These are phyloP conservation scores for Hoplostethus mediterraneus DNA, from an alignment of 2,797 vertebrate genomes.

Conservation along the genomic window DNA sequence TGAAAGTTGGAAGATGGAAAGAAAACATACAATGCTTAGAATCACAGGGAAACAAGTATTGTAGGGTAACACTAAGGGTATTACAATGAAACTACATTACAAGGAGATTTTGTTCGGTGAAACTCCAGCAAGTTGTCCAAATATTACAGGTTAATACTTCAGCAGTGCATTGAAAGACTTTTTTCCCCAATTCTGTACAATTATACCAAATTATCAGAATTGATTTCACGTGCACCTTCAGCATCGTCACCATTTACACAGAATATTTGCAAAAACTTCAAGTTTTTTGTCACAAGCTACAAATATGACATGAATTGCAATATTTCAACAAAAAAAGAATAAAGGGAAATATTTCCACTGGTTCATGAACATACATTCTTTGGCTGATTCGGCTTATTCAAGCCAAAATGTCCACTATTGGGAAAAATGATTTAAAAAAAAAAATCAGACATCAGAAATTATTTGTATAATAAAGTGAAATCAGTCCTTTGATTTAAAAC, in stretches of 20 bases:
- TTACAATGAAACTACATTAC: conserved; percentile 1
- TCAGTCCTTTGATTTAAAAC: background rate
- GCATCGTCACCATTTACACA: conserved; percentile 14
- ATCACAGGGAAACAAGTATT: conserved; percentile 2
- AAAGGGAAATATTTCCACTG: conserved; percentile 25
- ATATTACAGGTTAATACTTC: conserved; percentile 9
- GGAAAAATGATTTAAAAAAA: background rate
- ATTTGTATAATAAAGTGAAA: background rate
- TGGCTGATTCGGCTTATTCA: conserved; percentile 11
- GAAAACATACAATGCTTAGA: conserved; percentile 28
- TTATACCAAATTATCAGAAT: background rate
- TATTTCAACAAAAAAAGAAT: background rate
- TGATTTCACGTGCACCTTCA: background rate
- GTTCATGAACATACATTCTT: conserved; percentile 20
- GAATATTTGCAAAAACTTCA: conserved; percentile 7
- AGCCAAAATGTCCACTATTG: background rate
- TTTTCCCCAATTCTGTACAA: background rate
- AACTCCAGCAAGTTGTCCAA: background rate
- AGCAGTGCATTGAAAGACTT: conserved; percentile 13
- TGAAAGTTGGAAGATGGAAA: conserved; percentile 37
- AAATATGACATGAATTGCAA: background rate
- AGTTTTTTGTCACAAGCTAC: background rate
- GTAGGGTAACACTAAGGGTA: conserved; percentile 2
- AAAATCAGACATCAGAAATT: background rate
- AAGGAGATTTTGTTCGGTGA: background rate